These are phyloP conservation scores for Archilochus colubris DNA, from an alignment of 2,113 vertebrate genomes.

Conservation along the genomic window DNA sequence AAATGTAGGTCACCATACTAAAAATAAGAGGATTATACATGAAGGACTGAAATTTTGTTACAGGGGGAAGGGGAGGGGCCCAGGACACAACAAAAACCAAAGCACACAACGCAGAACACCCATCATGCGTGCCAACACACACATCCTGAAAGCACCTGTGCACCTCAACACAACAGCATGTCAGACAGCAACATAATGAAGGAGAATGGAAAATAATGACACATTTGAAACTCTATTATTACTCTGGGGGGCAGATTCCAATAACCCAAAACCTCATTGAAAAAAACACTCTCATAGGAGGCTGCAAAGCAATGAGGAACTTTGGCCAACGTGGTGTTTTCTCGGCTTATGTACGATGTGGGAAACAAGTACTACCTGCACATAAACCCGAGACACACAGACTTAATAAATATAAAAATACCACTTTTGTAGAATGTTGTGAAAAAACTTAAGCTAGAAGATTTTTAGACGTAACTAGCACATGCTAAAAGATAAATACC, in stretches of 20 bases:
- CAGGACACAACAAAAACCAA: not conserved
- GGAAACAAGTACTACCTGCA: not conserved
- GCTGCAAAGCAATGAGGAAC: not conserved
- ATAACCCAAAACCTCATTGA: not conserved
- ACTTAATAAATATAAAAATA: not conserved
- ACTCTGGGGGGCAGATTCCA: not conserved
- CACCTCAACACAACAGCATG: not conserved
- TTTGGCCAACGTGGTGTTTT: not conserved
- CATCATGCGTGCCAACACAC: not conserved
- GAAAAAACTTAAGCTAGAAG: not conserved
- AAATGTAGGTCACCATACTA: slow-evolving; percentile 22
- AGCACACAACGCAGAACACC: not conserved
- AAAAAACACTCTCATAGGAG: not conserved
- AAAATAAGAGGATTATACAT: slow-evolving; percentile 16
- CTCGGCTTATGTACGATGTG: not conserved
- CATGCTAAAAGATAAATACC: not conserved
- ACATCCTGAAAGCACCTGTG: not conserved
- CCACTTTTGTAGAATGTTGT: not conserved
- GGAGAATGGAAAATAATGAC: not conserved
- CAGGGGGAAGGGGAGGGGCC: accelerated
- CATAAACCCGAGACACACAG: not conserved
- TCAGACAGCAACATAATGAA: not conserved
- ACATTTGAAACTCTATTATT: not conserved
- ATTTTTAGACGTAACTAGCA: not conserved
- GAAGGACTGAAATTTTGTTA: not conserved